These are phyloP conservation scores for Hyposmocoma kahamanoa DNA, from an alignment of 1,140 invertebrate genomes.

Conservation along the genomic window DNA sequence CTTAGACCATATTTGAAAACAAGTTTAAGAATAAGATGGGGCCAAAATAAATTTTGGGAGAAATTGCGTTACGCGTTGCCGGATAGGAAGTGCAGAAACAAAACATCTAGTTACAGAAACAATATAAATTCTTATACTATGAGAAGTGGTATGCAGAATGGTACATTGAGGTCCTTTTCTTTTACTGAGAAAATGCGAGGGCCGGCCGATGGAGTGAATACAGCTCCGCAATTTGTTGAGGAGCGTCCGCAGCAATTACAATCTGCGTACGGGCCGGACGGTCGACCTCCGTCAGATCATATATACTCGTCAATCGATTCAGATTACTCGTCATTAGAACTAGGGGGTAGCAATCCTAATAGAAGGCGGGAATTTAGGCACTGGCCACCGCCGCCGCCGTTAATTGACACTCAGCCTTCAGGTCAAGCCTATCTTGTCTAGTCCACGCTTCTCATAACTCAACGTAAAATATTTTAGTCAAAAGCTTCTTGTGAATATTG, in stretches of 20 bases:
- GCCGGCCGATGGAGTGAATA: slow-evolving; percentile 39
- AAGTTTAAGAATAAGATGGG: slow-evolving; percentile 86
- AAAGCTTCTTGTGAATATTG: slow-evolving; percentile 66
- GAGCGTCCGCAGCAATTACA: slow-evolving; percentile 53
- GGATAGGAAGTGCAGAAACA: slow-evolving; percentile 60
- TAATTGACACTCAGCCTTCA: slow-evolving; percentile 58
- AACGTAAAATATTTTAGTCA: slow-evolving; percentile 52
- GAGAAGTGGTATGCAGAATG: slow-evolving; percentile 76
- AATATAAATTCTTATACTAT: slow-evolving; percentile 86
- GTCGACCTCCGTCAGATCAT: slow-evolving; percentile 86
- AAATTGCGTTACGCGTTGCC: slow-evolving; percentile 92
- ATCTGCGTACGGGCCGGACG: slow-evolving; percentile 48
- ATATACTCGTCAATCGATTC: slow-evolving; percentile 92
- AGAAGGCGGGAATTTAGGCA: slow-evolving; percentile 58
- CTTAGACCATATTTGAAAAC: slow-evolving; percentile 91
- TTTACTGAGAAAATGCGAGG: slow-evolving; percentile 62
- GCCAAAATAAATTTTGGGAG: slow-evolving; percentile 94
- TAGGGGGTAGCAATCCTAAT: slow-evolving; percentile 56
- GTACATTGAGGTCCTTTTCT: slow-evolving; percentile 64
- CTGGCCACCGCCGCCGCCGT: slow-evolving; percentile 59
- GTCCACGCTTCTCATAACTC: slow-evolving; percentile 51
- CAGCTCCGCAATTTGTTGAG: slow-evolving; percentile 48
- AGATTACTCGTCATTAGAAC: slow-evolving; percentile 78
- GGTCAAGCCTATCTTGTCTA: slow-evolving; percentile 70
- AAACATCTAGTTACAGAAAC: slow-evolving; percentile 75